Evolutionary conservation across 2,113 vertebrate genomes (phyloP).

Genomic region (Probosciger aterrimus): DNA sequence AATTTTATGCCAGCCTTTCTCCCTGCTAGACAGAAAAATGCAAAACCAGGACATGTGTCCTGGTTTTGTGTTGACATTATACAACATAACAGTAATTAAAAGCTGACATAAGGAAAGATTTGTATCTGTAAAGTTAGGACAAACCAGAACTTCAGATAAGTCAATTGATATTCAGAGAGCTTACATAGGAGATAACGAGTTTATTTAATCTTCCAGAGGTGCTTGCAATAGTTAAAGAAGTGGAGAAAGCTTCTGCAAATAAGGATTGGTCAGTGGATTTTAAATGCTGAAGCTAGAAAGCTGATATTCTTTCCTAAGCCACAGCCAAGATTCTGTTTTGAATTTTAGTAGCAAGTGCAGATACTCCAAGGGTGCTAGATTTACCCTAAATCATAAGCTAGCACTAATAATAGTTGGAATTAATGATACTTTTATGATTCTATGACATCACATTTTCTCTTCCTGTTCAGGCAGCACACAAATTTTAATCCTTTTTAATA

Average conservation of each 20-base stretch:
- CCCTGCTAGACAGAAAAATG: background rate
- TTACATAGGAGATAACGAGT: background rate
- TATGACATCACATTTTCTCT: background rate
- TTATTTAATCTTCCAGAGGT: background rate
- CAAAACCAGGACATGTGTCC: background rate
- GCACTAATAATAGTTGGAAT: background rate
- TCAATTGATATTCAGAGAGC: background rate
- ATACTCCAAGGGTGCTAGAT: background rate
- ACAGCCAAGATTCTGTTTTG: background rate
- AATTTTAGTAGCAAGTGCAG: background rate
- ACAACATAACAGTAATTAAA: background rate
- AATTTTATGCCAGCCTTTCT: background rate
- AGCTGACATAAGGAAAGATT: background rate
- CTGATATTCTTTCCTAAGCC: background rate
- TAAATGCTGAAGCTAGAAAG: background rate
- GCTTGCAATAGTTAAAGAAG: background rate
- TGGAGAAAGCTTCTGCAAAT: background rate
- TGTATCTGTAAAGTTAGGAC: background rate
- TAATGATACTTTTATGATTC: background rate
- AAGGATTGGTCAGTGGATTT: background rate
- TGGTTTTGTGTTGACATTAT: background rate
- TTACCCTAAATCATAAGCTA: background rate
- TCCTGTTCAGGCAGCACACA: background rate
- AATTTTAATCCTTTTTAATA: slow-evolving; percentile 21
- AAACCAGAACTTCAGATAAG: background rate